Conservation (phyloP, 2,888 invertebrate species). For the Punctoribates punctum region DNA sequence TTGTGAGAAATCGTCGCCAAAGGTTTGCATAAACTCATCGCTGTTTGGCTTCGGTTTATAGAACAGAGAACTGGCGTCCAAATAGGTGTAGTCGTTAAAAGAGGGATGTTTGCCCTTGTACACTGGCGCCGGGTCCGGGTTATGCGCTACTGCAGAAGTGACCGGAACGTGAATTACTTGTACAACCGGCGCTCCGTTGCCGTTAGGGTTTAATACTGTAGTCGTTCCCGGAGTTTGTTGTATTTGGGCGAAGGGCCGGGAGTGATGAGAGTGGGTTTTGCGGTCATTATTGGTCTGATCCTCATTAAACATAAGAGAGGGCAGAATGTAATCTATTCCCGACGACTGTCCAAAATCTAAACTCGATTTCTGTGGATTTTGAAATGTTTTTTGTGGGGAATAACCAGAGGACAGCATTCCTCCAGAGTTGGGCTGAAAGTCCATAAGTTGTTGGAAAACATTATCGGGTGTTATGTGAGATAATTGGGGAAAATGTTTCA, state of each 20-base stretch:
- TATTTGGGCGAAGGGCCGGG: neutral
- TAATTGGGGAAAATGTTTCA: constrained; percentile 46
- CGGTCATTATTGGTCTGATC: constrained; percentile 1
- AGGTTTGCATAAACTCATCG: neutral
- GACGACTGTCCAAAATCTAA: neutral
- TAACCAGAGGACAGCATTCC: neutral
- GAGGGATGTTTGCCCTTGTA: neutral
- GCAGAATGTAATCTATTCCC: constrained; percentile 29
- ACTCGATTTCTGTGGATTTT: neutral
- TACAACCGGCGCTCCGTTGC: constrained; percentile 39
- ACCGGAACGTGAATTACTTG: constrained; percentile 43
- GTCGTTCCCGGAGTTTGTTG: constrained; percentile 12
- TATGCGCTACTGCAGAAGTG: neutral
- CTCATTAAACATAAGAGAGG: constrained; percentile 28
- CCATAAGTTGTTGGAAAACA: constrained; percentile 40
- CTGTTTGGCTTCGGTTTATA: neutral
- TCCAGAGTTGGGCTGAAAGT: constrained; percentile 4
- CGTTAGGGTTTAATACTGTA: neutral
- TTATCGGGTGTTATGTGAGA: constrained; percentile 40
- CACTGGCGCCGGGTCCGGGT: neutral
- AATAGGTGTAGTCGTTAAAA: neutral
- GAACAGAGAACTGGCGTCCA: constrained; percentile 21
- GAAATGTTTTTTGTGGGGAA: neutral
- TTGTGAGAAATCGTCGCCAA: constrained; percentile 5
- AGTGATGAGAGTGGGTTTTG: neutral